phyloP scores from a whole-genome alignment of 1,140 invertebrate species.

The Macrobrachium rosenbergii region DNA sequence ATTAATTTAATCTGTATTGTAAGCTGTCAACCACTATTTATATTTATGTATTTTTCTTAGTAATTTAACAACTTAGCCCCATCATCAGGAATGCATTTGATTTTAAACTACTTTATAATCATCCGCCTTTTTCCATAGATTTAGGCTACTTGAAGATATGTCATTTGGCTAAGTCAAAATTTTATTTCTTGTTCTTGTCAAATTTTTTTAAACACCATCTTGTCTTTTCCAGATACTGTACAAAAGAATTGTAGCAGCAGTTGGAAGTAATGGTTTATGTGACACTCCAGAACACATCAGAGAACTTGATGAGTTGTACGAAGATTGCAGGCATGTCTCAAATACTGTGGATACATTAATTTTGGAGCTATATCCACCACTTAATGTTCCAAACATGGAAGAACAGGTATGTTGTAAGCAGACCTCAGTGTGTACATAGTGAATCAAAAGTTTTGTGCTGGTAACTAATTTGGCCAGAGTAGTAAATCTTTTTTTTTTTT shows the following conservation, averaged over 20 bases:
- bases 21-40: too few species aligned
- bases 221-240: conserved; percentile 51
- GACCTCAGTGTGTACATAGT: too few species aligned
- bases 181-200: not conserved
- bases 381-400: conserved; percentile 53
- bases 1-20: too few species aligned
- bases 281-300: conserved; percentile 13
- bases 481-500: not conserved
- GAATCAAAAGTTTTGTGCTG: too few species aligned
- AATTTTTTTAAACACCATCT: not conserved
- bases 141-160: too few species aligned
- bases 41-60: too few species aligned
- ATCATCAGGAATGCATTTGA: too few species aligned
- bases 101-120: too few species aligned
- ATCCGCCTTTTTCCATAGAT: too few species aligned
- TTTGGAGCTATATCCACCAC: conserved; percentile 57
- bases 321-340: conserved; percentile 44
- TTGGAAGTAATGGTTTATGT: conserved; percentile 45
- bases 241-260: conserved; percentile 41
- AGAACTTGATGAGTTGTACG: conserved; percentile 47
- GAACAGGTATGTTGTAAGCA: conserved; percentile 39
- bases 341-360: conserved; percentile 49
- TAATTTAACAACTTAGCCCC: too few species aligned
- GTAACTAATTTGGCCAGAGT: not conserved
- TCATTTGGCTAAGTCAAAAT: not conserved